These are phyloP conservation scores for Planiliza haematocheilus DNA, from an alignment of 2,113 vertebrate species.

Conservation along the genomic window DNA sequence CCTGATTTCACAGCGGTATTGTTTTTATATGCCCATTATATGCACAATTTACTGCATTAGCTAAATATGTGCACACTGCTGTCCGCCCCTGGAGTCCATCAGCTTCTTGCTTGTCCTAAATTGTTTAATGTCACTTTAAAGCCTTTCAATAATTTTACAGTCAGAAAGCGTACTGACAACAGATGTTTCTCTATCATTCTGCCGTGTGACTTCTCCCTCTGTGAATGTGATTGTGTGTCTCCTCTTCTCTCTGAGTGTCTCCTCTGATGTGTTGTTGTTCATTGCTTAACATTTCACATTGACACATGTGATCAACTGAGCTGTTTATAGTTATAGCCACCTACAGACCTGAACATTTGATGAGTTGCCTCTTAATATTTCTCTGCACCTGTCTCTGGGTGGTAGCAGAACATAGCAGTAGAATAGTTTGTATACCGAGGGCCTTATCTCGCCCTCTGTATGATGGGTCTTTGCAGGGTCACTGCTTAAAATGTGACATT, in stretches of 20 bases:
- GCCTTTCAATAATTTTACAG: background rate
- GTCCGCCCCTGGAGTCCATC: background rate
- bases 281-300: constrained; percentile 45
- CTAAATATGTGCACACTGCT: background rate
- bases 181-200: constrained; percentile 15
- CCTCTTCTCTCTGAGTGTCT: constrained; percentile 79
- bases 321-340: constrained; percentile 1
- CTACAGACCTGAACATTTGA: constrained; percentile 7
- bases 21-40: no score
- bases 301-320: constrained; percentile 36
- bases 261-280: constrained; percentile 82
- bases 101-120: constrained; percentile 28
- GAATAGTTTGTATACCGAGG: background rate
- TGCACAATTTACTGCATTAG: no score
- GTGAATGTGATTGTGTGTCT: constrained; percentile 66
- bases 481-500: constrained; percentile 38
- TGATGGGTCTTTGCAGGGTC: constrained; percentile 17
- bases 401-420: constrained; percentile 22
- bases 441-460: background rate
- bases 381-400: constrained; percentile 44
- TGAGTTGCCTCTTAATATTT: constrained; percentile 7
- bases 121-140: constrained; percentile 50
- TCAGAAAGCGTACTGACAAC: constrained; percentile 14
- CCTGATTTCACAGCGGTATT: no score
- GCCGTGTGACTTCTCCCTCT: constrained; percentile 32